A percentile compares a stretch with the other conserved stretches of the same genome.
Conservation (phyloP, 1,140 invertebrate species). For the Camponotus pennsylvanicus region DNA sequence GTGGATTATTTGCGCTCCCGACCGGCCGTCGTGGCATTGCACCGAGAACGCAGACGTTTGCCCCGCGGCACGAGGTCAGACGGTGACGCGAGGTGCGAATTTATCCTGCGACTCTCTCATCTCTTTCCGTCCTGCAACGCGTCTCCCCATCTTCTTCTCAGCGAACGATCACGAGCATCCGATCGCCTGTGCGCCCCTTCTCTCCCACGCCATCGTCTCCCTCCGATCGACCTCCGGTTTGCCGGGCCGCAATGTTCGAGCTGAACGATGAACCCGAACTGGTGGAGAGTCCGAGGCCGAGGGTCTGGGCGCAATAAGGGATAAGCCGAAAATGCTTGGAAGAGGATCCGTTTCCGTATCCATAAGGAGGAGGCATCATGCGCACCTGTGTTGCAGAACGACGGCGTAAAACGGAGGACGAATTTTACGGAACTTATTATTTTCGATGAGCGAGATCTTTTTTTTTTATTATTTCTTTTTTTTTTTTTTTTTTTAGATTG, state of each 20-base stretch:
- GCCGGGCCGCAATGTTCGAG: slow-evolving; percentile 19
- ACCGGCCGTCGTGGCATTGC: slow-evolving; percentile 53
- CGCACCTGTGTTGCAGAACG: not conserved
- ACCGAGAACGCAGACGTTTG: slow-evolving; percentile 50
- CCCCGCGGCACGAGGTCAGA: slow-evolving; percentile 57
- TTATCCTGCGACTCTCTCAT: slow-evolving; percentile 45
- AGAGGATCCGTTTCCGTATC: slow-evolving; percentile 22
- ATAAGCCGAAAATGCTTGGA: slow-evolving; percentile 35
- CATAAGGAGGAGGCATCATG: not conserved
- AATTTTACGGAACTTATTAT: not conserved
- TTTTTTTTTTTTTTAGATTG: no score
- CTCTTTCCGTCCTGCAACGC: slow-evolving; percentile 38
- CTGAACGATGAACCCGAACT: slow-evolving; percentile 58
- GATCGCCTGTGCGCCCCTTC: slow-evolving; percentile 44
- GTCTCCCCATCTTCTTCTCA: slow-evolving; percentile 45
- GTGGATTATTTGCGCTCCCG: slow-evolving; percentile 63
- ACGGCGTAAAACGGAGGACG: not conserved
- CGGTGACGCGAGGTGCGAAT: slow-evolving; percentile 64
- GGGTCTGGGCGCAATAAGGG: slow-evolving; percentile 22
- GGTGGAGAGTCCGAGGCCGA: slow-evolving; percentile 21
- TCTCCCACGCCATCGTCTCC: slow-evolving; percentile 50
- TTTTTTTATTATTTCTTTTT: no score
- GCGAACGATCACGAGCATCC: slow-evolving; percentile 55
- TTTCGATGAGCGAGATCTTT: not conserved
- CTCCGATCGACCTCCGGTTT: slow-evolving; percentile 60